phyloP scores from a whole-genome alignment of 2,113 vertebrate genomes.

The Oncorhynchus kisutch region DNA sequence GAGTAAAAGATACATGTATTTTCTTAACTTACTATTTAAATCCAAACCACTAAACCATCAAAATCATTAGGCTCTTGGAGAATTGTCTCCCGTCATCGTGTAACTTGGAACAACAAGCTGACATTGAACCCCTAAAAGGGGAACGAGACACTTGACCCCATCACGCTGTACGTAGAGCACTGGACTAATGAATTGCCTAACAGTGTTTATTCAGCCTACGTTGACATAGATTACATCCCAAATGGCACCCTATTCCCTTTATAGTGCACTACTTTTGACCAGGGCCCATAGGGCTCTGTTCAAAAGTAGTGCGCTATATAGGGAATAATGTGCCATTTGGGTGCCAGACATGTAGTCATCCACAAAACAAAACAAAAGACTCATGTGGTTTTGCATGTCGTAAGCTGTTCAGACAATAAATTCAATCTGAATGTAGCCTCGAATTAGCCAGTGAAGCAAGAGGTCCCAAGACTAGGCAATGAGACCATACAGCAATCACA shows the following conservation, averaged over 20 bases:
- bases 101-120: constrained; percentile 18
- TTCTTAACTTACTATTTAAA: constrained; percentile 2
- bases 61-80: constrained; percentile 3
- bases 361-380: constrained; percentile 27
- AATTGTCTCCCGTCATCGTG: constrained; percentile 19
- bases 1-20: constrained; percentile 1
- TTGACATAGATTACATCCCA: constrained; percentile 28
- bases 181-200: constrained; percentile 46
- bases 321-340: no score
- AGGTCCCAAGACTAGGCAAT: constrained; percentile 27
- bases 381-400: constrained; percentile 35
- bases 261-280: no score
- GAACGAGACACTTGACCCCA: constrained; percentile 28
- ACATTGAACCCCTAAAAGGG: constrained; percentile 16
- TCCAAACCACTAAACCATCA: constrained; percentile 16
- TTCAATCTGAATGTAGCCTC: constrained; percentile 44
- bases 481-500: constrained; percentile 31
- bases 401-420: constrained; percentile 44
- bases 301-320: no score
- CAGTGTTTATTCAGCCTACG: constrained; percentile 1
- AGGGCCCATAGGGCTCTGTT: no score
- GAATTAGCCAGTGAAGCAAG: constrained; percentile 38
- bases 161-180: constrained; percentile 24
- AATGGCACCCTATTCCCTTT: neutral
- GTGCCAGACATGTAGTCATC: neutral